Evolutionary conservation across 2,888 invertebrate genomes (phyloP).

Genomic region (Ctenicera cuprea): DNA sequence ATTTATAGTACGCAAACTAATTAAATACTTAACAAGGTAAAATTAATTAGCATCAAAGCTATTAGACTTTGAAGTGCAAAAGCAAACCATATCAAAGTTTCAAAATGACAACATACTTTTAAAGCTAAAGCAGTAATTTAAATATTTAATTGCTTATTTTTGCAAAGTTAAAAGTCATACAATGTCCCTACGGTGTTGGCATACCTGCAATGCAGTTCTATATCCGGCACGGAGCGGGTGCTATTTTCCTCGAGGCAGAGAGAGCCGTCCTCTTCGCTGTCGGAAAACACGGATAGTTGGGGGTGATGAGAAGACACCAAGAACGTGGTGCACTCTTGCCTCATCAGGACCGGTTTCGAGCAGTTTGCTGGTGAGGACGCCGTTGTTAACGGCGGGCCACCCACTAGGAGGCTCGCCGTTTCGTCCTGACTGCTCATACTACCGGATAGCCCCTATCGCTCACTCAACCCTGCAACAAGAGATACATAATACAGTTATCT

Average conservation of each 20-base stretch:
- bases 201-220: conserved; percentile 84
- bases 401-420: conserved; percentile 86
- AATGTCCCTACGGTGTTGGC: conserved; percentile 17
- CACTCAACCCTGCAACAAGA: conserved; percentile 52
- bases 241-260: conserved; percentile 80
- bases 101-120: background rate
- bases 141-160: conserved; percentile 21
- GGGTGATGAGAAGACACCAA: conserved; percentile 80
- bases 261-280: conserved; percentile 86
- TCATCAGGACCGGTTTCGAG: conserved; percentile 87
- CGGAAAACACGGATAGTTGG: conserved; percentile 83
- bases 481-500: background rate
- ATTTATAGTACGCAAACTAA: background rate
- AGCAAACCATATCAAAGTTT: background rate
- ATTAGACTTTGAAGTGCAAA: background rate
- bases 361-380: conserved; percentile 73
- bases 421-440: conserved; percentile 84
- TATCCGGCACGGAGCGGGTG: conserved; percentile 87
- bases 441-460: conserved; percentile 45
- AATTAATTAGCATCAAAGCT: background rate
- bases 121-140: background rate
- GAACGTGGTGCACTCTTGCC: conserved; percentile 90
- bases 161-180: background rate
- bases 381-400: conserved; percentile 77
- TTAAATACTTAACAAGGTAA: conserved; percentile 17